Base-by-base conservation (phyloP, 2,797 vertebrate genomes). In the Erethizon dorsatum region DNA sequence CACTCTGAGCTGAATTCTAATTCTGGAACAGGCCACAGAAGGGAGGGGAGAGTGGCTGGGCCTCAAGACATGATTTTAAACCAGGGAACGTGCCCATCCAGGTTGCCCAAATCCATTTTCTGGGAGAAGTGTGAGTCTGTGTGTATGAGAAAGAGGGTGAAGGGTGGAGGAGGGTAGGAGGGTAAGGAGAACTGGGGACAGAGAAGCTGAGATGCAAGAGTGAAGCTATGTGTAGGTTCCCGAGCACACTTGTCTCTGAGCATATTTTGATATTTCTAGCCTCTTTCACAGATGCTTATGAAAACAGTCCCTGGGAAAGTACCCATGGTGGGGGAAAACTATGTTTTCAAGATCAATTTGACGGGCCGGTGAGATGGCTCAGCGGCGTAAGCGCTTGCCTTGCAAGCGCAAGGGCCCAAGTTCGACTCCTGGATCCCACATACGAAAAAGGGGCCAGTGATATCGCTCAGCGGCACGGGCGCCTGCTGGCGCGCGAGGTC, bases 1-100 rank as follows among this genome's bases (percentile, higher is more conserved):
- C 85, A 14, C 82, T 69, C 82, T 2, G 85, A 50, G 89, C 83
- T 41, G 94, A 86, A 93, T 89, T 88, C 86, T 78, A 41, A 71
- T 26, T 15, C 79, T 52, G 83, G 90, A 93, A 41, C 50, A 5
- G 67, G 33, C 41, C 59, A 22, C 0, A 67, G 86, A 31, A n/a
- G 56, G 28, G 47, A 31, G 12, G 4, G 47, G 50, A 79, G 20
- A 26, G 47, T 0, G 5, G 31, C 41, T 69, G 56, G 28, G 18
- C 24, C 4, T 9, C 73, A 37, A 47, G 31, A 63, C 18, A 5
- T 0, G 4, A 2, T 65, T 93, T 94, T 77, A 82, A 57, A 45
- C 47, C 33, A 24, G 67, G 31, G 33, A 73, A 77, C 2, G 37
- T 50, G 83, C n/a, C 78, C 31, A 24, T 2, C 15, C 71, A 50